Evolutionary conservation across 2,113 vertebrate species (phyloP).

Genomic region (Cyanoderma ruficeps): DNA sequence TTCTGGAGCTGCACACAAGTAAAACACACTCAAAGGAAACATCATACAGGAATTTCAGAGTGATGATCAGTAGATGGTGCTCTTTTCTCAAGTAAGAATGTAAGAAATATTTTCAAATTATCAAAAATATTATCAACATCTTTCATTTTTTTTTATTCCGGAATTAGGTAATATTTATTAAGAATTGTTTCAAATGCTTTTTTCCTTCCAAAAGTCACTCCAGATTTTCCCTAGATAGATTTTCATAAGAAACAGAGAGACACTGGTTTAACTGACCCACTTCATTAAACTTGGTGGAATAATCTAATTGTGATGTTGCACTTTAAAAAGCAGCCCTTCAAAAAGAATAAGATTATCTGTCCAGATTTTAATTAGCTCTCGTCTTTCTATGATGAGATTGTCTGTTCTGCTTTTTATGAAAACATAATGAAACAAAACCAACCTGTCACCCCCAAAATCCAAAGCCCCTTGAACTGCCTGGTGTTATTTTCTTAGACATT

Average conservation of each 20-base stretch:
- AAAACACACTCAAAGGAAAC: neutral
- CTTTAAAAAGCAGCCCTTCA: neutral
- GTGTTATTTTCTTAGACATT: neutral
- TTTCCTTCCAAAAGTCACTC: neutral
- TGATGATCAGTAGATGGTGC: slow-evolving; percentile 39
- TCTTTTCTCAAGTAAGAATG: neutral
- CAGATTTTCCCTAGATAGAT: neutral
- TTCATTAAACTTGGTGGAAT: neutral
- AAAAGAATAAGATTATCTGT: neutral
- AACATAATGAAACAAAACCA: neutral
- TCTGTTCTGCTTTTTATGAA: neutral
- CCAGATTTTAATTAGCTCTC: neutral
- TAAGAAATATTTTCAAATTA: neutral
- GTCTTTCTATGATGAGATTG: neutral
- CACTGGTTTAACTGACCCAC: neutral
- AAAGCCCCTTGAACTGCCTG: neutral
- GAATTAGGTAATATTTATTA: neutral
- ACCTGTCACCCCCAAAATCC: neutral
- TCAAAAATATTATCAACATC: neutral
- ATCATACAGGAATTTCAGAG: neutral
- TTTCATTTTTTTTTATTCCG: neutral
- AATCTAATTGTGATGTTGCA: neutral
- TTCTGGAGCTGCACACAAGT: neutral
- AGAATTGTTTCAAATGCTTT: neutral
- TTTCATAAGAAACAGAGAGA: neutral